Evolutionary conservation across 2,797 vertebrate genomes (phyloP), one percentile per base, ranked within the genome.

Genomic region (Phoeniculus purpureus): DNA sequence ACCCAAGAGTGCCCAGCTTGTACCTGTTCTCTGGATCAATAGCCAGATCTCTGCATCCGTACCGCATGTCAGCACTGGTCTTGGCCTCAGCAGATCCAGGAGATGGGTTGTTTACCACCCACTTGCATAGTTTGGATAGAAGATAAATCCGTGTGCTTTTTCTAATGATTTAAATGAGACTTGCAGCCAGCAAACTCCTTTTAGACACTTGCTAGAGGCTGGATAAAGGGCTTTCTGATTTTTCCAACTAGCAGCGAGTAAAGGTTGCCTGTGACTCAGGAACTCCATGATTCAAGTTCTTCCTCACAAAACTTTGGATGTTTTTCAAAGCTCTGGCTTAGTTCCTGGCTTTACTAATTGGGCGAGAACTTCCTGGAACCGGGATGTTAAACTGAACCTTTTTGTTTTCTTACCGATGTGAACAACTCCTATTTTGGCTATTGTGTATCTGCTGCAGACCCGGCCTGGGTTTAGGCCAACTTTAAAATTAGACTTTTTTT

Each of bases 321-420:
- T 90, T 83, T 93, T 93, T 90, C 92, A 90, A 92, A 94, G 81
- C 72, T 91, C 91, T 96, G 95, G 85, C 93, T 96, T 71, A 85
- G 91, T 88, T 96, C 94, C 94, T 88, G 87, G 81, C 77, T 90
- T 92, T 92, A 77, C 78, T 91, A 95, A 89, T 96, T 86, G 96
- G 93, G 95, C 54, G 90, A 95, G 95, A 95, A 95, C 94, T 97
- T 97, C 96, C 95, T 96, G 91, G 66, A 92, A 22, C 68, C 73
- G 48, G 85, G 87, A 89, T 95, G 82, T 93, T 89, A 86, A 81
- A 65, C 89, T 95, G 93, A 94, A 94, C 66, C 23, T 81, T 93
- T 95, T 95, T 93, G 90, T 96, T 95, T 89, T 65, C n/a, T 75
- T 93, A 93, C 91, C 82, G 37, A 76, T 81, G 70, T 48, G 87